Base-by-base conservation (phyloP, 2,113 vertebrate species). In the Esox niger region DNA sequence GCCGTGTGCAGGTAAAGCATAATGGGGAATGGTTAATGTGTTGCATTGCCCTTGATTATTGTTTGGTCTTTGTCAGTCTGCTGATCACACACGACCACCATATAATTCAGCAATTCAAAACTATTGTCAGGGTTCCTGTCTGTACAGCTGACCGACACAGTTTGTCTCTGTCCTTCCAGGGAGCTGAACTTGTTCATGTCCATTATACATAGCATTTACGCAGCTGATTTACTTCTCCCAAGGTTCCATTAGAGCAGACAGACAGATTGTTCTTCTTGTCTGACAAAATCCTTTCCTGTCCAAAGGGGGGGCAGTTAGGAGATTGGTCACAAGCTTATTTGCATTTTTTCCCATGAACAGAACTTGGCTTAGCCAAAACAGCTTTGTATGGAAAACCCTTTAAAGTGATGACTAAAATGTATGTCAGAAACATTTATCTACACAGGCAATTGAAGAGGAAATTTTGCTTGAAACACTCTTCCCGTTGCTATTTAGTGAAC, bases 141-240 rank as follows among this genome's bases (percentile, higher is more conserved):
- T 64, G 27, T 25, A 29, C 55, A 29, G 11, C 55, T 27, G 26
- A 57, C 55, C 27, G 38, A 15, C 13, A 43, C 38, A 43, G 58
- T 0, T n/a, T n/a, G 33, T 57, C 54, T 47, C n/a, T n/a, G n/a
- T n/a, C n/a, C n/a, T 73, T 73, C 67, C 56, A 31, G 80, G 73
- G 79, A 82, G 57, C 23, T 2, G 49, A 61, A 73, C 64, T 31
- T 64, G 25, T 55, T 78, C 73, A 69, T 77, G 47, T 81, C 82
- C 85, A 83, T 87, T 72, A 84, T 46, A 77, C 64, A 23, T 43
- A 25, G 30, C 46, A 61, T 73, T 72, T 78, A 61, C 74, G 71
- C 63, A 68, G 77, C 61, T 67, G 35, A 49, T 79, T 56, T 66
- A 74, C 30, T 30, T 77, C 69, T 66, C 1, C 31, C 70, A 62